Evolutionary conservation across 2,113 vertebrate genomes (phyloP), one percentile per base, ranked within the genome.

Genomic region (Nothocercus nigrocapillus): DNA sequence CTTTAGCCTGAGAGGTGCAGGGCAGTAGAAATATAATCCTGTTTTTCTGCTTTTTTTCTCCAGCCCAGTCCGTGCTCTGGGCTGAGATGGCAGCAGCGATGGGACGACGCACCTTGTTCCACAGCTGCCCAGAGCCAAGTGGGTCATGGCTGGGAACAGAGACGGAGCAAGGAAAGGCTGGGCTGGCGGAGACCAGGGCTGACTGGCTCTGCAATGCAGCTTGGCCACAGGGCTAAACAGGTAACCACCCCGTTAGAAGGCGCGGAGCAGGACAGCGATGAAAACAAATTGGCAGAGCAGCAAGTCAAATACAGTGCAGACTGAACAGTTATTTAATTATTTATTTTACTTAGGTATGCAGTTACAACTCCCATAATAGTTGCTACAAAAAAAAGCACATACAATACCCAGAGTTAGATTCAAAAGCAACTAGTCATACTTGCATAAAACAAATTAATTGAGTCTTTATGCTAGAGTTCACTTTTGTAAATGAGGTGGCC

Each of bases 361-460:
- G 91, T 93, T 97, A 53, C 87, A 97, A 82, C 45, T 97, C 88
- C 95, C 16, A 2, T 91, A 97, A 97, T 92, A 93, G 92, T 49
- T 86, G 94, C 96, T 98, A 97, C 95, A 96, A 97, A 98, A 24
- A 96, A 95, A 90, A 94, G 94, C 96, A 96, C 89, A 30, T 93
- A 95, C 72, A 79, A 81, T 94, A 97, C n/a, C 85, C 76, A 51
- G 75, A 92, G 87, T 96, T 89, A 79, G 85, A 63, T 63, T 93
- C 89, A 87, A 96, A 97, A 96, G 95, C 97, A 96, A 96, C 89
- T 89, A 90, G 49, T 42, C 54, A 27, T 89, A 79, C 82, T 45
- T 9, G 84, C 95, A 83, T 82, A 82, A 93, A 96, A 94, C 80
- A 21, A 1, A 16, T 36, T 63, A 83, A 68, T 77, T 88, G 93